Evolutionary conservation across 2,113 vertebrate genomes (phyloP), one percentile per base, ranked within the genome.

Genomic region (Cephalopholis sonnerati): DNA sequence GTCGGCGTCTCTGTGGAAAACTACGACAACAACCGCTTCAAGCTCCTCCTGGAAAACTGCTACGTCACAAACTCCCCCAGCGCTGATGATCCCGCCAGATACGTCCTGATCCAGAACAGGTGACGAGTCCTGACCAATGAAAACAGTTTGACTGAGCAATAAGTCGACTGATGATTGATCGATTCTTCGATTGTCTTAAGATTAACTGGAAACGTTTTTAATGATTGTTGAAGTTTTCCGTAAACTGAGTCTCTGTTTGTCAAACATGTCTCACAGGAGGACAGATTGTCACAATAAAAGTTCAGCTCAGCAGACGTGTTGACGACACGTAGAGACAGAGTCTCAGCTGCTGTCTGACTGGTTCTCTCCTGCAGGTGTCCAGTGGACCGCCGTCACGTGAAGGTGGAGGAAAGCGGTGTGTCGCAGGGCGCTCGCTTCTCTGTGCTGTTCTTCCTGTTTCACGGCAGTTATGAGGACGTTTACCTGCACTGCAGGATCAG

Each of bases 41-140:
- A 24, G 20, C 62, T 64, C 2, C 22, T 64, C 4, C 62, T 64
- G 39, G 62, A 64, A 16, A 41, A 41, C 39, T 64, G 62, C 62
- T 64, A 64, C 39, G 2, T 44, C 36, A 64, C 62, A 24, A 64
- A 64, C 12, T 64, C 62, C 11, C 36, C 62, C 22, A 15, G 39
- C 13, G 62, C 62, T 1, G 12, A 44, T 12, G 22, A 64, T 5
- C 22, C 62, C 0, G 13, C 7, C 36, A n/a, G 17, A 44, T 24
- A 64, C 22, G n/a, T 24, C 62, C 62, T 64, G 62, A 64, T 64
- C 36, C 62, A 64, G 39, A 64, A 16, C 62, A 64, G 62, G 62
- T 64, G 22, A 27, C 12, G 32, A 36, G 32, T 36, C 32, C 32
- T 36, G 32, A 36, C 32, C 7, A 36, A 36, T 36, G 7, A 36